Evolutionary conservation across 23 tunicate species (phyloP).

Genomic region (Pegea sp.): DNA sequence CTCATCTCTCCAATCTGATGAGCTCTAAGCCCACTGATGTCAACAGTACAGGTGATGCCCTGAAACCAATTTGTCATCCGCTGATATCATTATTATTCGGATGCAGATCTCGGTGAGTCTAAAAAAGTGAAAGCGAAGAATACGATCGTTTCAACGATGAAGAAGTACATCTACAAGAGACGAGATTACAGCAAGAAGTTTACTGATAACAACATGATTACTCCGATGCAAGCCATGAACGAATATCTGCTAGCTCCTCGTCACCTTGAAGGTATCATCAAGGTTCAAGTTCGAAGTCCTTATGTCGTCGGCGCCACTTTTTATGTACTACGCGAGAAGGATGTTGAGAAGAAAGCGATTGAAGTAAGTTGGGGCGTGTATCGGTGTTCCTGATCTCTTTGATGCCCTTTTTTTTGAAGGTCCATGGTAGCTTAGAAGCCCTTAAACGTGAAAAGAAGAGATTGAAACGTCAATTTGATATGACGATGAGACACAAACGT

Average conservation of each 20-base stretch:
- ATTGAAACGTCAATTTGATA: not conserved
- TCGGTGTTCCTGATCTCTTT: not conserved
- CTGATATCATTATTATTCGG: no score
- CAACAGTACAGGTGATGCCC: no score
- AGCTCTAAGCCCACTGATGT: no score
- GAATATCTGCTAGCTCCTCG: constrained; percentile 54
- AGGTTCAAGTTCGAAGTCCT: constrained; percentile 63
- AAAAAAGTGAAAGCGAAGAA: constrained; percentile 1
- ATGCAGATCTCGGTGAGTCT: no score
- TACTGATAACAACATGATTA: constrained; percentile 78
- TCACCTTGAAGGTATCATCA: constrained; percentile 25
- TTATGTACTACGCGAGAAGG: constrained; percentile 45
- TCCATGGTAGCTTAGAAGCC: constrained; percentile 44
- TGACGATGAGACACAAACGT: not conserved
- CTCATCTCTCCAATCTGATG: no score
- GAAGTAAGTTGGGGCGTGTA: no score
- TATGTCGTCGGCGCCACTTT: constrained; percentile 22
- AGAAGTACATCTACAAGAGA: constrained; percentile 36
- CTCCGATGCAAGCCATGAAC: constrained; percentile 77
- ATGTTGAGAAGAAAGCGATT: constrained; percentile 42
- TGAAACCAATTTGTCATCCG: no score
- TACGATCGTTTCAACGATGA: constrained; percentile 26
- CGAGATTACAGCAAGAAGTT: constrained; percentile 66
- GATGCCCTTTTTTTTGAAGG: constrained; percentile 4
- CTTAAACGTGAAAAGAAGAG: constrained; percentile 50